A percentile compares a stretch with the other conserved stretches of the same genome.
Evolutionary conservation across 2,797 vertebrate genomes (phyloP).

Genomic region (Anas georgica): DNA sequence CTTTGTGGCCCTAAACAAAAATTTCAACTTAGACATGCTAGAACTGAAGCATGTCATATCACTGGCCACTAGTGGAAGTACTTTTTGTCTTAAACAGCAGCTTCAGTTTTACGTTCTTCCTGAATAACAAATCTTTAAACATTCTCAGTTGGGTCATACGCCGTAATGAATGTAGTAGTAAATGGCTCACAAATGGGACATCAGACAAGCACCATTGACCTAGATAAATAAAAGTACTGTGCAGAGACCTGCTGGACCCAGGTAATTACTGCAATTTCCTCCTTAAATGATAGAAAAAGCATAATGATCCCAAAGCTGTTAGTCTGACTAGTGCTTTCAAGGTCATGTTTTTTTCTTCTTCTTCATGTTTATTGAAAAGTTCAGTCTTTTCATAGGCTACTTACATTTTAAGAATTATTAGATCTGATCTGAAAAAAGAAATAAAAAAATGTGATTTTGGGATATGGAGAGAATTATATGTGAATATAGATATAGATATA

Average conservation of each 20-base stretch:
- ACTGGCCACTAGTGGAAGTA: too few relatives aligned
- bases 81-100: background rate
- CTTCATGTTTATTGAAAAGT: background rate
- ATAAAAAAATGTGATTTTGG: background rate
- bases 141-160: background rate
- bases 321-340: background rate
- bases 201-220: background rate
- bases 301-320: background rate
- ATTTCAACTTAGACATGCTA: background rate
- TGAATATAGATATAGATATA: too few relatives aligned
- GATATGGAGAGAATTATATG: background rate
- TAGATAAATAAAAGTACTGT: background rate
- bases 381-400: background rate
- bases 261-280: background rate
- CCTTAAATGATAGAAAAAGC: background rate
- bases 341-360: too few relatives aligned
- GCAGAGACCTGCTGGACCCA: background rate
- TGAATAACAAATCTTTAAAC: background rate
- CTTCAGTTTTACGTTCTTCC: background rate
- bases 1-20: background rate
- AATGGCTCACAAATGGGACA: background rate
- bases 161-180: background rate
- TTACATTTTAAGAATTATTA: too few relatives aligned
- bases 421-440: background rate
- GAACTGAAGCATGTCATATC: background rate